phyloP scores from a whole-genome alignment of 2,797 vertebrate species.

The Pitangus sulphuratus region DNA sequence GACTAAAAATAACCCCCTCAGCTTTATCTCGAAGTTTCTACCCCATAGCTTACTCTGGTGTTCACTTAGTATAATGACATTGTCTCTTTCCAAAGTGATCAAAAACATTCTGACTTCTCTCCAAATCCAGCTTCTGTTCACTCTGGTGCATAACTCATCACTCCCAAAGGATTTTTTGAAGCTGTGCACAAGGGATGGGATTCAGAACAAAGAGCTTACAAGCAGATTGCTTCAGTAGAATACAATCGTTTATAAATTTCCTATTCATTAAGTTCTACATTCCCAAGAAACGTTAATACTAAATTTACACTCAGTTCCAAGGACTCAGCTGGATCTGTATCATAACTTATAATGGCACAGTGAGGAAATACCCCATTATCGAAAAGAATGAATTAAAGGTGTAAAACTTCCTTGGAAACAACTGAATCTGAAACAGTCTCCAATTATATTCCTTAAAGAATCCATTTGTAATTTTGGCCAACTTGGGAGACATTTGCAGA shows the following conservation, averaged over 20 bases:
- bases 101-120: slow-evolving; percentile 21
- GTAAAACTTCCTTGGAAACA: background rate
- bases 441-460: background rate
- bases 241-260: slow-evolving; percentile 64
- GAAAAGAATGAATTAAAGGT: slow-evolving; percentile 7
- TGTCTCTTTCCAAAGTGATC: slow-evolving; percentile 51
- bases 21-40: background rate
- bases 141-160: slow-evolving; percentile 34
- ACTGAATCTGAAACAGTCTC: background rate
- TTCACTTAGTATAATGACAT: slow-evolving; percentile 20
- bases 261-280: slow-evolving; percentile 63
- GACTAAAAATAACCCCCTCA: background rate
- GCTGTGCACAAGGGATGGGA: slow-evolving; percentile 31
- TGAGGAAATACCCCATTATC: slow-evolving; percentile 10
- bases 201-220: slow-evolving; percentile 49
- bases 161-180: slow-evolving; percentile 17
- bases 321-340: slow-evolving; percentile 25
- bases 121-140: slow-evolving; percentile 19
- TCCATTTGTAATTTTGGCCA: background rate
- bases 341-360: background rate
- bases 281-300: slow-evolving; percentile 51
- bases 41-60: background rate
- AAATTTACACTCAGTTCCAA: slow-evolving; percentile 44
- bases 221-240: slow-evolving; percentile 42
- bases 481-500: background rate